Percentiles rank a stretch among this genome's conserved stretches.
These are phyloP conservation scores for Peromyscus polionotus DNA, from an alignment of 2,113 vertebrate genomes.

Conservation along the genomic window DNA sequence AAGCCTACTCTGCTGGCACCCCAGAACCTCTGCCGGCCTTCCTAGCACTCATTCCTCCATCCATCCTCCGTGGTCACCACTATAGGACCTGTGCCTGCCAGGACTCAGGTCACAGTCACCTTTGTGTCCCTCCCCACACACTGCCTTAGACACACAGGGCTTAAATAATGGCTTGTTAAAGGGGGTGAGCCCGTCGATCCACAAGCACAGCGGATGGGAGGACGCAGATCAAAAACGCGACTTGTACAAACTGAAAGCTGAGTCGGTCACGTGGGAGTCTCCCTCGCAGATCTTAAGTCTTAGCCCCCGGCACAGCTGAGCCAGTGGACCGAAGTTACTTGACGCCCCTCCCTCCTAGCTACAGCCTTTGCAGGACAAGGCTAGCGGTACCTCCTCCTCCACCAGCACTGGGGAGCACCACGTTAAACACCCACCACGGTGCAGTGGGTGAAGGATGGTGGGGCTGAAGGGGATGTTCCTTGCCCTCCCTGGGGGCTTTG, in stretches of 20 bases:
- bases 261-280: accelerated
- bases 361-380: neutral
- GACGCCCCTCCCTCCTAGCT: neutral
- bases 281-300: neutral
- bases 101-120: neutral
- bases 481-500: neutral
- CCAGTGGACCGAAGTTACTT: neutral
- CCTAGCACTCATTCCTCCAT: neutral
- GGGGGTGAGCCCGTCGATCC: neutral
- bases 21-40: neutral
- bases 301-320: neutral
- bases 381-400: neutral
- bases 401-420: no score
- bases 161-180: conserved; percentile 1
- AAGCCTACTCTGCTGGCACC: no score
- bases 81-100: accelerated
- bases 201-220: neutral
- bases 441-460: neutral
- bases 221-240: neutral
- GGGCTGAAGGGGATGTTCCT: neutral
- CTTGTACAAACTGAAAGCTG: neutral
- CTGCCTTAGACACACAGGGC: neutral
- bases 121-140: neutral
- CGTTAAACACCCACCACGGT: accelerated
- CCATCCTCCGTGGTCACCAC: accelerated